A percentile compares a stretch with the other conserved stretches of the same genome.
These are phyloP conservation scores for Myotis daubentonii DNA, from an alignment of 2,797 vertebrate genomes.

Conservation along the genomic window DNA sequence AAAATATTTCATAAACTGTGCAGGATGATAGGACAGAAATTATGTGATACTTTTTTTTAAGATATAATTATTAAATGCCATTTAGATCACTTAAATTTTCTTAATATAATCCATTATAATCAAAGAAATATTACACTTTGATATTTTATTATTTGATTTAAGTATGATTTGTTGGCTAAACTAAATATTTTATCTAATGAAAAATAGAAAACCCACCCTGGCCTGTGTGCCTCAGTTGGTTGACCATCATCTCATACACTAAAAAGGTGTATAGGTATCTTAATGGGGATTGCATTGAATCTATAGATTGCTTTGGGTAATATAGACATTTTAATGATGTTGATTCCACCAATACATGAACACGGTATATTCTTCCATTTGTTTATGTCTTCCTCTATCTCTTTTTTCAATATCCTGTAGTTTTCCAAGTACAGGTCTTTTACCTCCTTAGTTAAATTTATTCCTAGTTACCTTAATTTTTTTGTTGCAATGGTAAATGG, in stretches of 20 bases:
- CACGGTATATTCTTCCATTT: no score
- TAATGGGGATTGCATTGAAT: no score
- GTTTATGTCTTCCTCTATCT: no score
- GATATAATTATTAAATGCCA: background rate
- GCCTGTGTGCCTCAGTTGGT: background rate
- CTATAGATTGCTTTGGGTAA: no score
- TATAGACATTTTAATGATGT: no score
- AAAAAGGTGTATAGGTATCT: background rate
- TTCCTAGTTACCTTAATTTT: no score
- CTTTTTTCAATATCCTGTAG: no score
- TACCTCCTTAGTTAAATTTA: no score
- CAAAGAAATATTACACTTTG: background rate
- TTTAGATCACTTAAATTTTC: background rate
- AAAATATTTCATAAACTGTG: background rate
- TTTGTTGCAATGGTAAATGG: no score
- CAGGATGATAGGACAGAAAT: background rate
- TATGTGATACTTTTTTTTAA: background rate
- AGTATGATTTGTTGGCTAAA: background rate
- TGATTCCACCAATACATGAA: no score
- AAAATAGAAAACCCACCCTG: background rate
- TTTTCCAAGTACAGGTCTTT: no score
- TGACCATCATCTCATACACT: background rate
- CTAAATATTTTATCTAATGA: background rate
- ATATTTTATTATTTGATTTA: constrained; percentile 7
- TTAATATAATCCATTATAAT: background rate